phyloP scores from a whole-genome alignment of 1,140 invertebrate genomes.

The Caenorhabditis latens region DNA sequence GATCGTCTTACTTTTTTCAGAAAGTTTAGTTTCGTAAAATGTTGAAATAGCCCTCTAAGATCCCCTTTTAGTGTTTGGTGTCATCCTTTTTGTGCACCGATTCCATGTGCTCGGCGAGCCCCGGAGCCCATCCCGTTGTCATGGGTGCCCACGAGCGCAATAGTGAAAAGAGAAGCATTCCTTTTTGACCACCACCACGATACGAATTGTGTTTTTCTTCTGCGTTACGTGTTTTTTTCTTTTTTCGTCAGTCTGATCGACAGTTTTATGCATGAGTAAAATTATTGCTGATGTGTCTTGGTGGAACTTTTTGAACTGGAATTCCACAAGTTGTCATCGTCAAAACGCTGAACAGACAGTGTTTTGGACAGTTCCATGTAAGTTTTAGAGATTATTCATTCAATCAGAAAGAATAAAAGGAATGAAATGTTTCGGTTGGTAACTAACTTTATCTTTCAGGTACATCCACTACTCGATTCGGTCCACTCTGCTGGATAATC shows the following conservation, averaged over 20 bases:
- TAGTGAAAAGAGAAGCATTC: conserved; percentile 47
- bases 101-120: not conserved
- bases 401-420: not conserved
- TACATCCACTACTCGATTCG: conserved; percentile 24
- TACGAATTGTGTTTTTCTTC: conserved; percentile 31
- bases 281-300: conserved; percentile 48
- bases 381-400: not conserved
- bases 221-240: not conserved
- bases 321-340: conserved; percentile 48
- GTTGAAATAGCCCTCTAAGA: not conserved
- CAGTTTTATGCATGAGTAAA: conserved; percentile 50
- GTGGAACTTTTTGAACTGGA: conserved; percentile 55
- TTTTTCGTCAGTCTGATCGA: not conserved
- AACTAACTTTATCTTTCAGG: not conserved
- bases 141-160: conserved; percentile 39
- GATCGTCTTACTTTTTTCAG: too few relatives aligned
- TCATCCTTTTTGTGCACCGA: conserved; percentile 37
- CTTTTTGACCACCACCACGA: conserved; percentile 20
- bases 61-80: conserved; percentile 14
- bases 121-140: not conserved
- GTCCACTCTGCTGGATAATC: conserved; percentile 38
- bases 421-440: too few relatives aligned
- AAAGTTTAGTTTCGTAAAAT: not conserved
- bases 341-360: conserved; percentile 46
- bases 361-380: conserved; percentile 52